Evolutionary conservation across 1,140 invertebrate species (phyloP), one percentile per base, ranked within the genome.

Genomic region (Limonius californicus): DNA sequence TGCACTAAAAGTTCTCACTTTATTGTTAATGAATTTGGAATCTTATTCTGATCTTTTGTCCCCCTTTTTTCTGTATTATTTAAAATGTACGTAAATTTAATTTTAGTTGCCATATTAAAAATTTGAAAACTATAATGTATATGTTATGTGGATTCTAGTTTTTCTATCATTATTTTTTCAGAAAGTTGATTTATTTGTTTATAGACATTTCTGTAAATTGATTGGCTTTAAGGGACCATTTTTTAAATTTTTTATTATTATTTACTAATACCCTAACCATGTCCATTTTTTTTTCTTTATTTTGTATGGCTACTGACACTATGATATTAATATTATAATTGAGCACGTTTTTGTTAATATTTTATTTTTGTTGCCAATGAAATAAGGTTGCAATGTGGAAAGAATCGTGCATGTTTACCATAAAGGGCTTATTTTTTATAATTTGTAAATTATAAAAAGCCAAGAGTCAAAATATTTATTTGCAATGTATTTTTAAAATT

Each of bases 181-280:
- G 53, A 60, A 59, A 19, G 43, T 53, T 32, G 14, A 2, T 15
- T 55, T 1, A 6, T 68, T 59, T 61, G 12, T 67, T 59, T 61
- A 65, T 54, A 58, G 61, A 59, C 57, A 21, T 23, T 18, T 58
- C 47, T 18, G 54, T 64, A 42, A 69, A 59, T 65, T 68, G 62
- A 70, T 70, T 69, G 67, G 68, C 63, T 67, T 65, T 62, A 64
- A 59, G 68, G 72, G 70, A 72, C 70, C 72, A 72, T 72, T 73
- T 71, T 55, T 65, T 66, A 65, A 62, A 61, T 67, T 65, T 67
- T 59, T 64, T 59, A 65, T 65, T 58, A 66, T 47, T 56, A 57
- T 68, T 66, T 72, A 73, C 72, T 73, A 73, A 73, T 61, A 61
- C 64, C n/a, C 67, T 70, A 70, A 72, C 69, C 62, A 62, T 62